Evolutionary conservation across 2,113 vertebrate genomes (phyloP), one percentile per base, ranked within the genome.

Genomic region (Ptyas mucosa): DNA sequence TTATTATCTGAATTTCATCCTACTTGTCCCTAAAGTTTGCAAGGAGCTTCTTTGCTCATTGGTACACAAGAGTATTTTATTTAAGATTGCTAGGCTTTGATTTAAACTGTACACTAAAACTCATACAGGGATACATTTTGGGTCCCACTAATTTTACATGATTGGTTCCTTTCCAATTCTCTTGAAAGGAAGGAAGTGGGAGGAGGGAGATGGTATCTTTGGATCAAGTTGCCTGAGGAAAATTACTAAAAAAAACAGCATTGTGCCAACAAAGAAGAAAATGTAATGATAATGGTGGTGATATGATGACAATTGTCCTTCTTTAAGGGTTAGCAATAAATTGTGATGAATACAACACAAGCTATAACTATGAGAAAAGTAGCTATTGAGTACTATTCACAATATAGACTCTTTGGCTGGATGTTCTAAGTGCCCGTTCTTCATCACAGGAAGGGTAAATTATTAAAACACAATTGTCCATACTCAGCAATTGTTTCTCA

Each of bases 291-390:
- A 92, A 88, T 53, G 18, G 93, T 94, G 94, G 90, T 87, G 92
- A 96, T 95, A 88, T 49, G 34, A 26, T 29, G 18, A 34, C 90
- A 85, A 55, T 26, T 18, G 69, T 85, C 87, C 92, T 57, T 0
- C 11, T 64, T n/a, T 7, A 87, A 96, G 21, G 69, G 92, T 91
- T 86, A 94, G 52, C 29, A 49, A 91, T 93, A 93, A 92, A 61
- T 92, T 94, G 95, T 95, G 93, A 95, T 97, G 94, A 93, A 96
- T 96, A 94, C 81, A 88, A 57, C 24, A 93, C 75, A 94, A 96
- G 94, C 95, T 95, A 95, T 93, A 94, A 94, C 93, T 90, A 64
- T 89, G 92, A 86, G 93, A 49, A 95, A 96, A 94, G 92, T 52
- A 94, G 95, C 94, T 95, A 90, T 93, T 87, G 92, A 20, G 61